Percentiles rank a stretch among this genome's conserved stretches.
phyloP scores from a whole-genome alignment of 2,888 invertebrate genomes.

The Stegophylla sp. region DNA sequence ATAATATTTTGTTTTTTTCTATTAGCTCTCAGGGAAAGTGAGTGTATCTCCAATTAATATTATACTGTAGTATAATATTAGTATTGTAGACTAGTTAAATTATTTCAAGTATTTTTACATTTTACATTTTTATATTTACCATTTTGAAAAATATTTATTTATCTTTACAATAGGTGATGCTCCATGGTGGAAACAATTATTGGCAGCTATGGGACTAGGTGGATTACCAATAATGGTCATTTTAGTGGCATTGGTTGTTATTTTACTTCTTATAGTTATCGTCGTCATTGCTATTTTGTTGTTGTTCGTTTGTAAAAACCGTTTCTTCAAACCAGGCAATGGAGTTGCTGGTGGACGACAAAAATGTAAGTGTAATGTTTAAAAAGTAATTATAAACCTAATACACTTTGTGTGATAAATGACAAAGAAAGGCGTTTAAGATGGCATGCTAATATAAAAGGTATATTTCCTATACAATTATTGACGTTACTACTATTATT shows the following conservation, averaged over 20 bases:
- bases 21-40: conserved; percentile 54
- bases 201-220: conserved; percentile 33
- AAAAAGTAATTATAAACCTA: neutral
- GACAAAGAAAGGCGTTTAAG: neutral
- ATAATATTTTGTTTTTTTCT: conserved; percentile 28
- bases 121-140: neutral
- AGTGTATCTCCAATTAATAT: neutral
- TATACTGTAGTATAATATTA: conserved; percentile 1
- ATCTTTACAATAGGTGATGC: conserved; percentile 21
- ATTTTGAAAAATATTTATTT: neutral
- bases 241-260: conserved; percentile 15
- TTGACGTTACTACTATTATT: no score
- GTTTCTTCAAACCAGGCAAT: conserved; percentile 43
- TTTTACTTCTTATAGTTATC: conserved; percentile 31
- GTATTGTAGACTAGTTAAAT: no score
- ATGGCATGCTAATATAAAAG: conserved; percentile 10
- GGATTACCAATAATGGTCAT: conserved; percentile 36
- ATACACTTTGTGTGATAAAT: neutral
- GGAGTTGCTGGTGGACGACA: conserved; percentile 26
- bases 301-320: conserved; percentile 46
- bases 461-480: conserved; percentile 6
- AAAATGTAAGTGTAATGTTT: conserved; percentile 39
- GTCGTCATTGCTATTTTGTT: conserved; percentile 11
- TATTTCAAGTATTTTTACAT: neutral
- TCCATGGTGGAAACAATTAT: conserved; percentile 55